phyloP scores from a whole-genome alignment of 2,797 vertebrate genomes.

The Diceros bicornis region DNA sequence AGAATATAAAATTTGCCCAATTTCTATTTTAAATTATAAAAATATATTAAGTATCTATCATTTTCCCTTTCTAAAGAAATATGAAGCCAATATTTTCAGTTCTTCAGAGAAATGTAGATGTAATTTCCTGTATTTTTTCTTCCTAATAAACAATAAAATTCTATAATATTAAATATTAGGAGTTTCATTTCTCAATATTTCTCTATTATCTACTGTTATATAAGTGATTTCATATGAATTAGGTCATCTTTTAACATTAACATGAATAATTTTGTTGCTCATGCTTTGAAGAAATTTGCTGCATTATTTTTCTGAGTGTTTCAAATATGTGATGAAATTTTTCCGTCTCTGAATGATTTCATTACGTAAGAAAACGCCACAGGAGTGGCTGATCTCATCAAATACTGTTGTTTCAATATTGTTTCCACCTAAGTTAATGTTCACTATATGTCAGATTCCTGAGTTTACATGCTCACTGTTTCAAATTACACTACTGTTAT shows the following conservation, averaged over 20 bases:
- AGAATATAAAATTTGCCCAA: neutral
- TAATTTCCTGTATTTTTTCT: neutral
- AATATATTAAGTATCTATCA: neutral
- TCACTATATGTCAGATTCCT: neutral
- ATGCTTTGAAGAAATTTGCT: neutral
- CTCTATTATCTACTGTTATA: neutral
- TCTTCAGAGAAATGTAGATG: neutral
- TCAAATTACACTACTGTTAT: neutral
- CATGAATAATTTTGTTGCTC: neutral
- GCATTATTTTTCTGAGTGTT: conserved; percentile 5
- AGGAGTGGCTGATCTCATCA: neutral
- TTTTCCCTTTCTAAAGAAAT: neutral
- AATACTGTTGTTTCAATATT: neutral
- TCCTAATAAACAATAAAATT: neutral
- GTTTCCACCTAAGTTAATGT: neutral
- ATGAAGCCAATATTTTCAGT: neutral
- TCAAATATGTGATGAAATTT: neutral
- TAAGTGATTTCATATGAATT: neutral
- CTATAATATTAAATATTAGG: neutral
- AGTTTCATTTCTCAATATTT: neutral
- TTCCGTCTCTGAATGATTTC: neutral
- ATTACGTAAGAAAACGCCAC: neutral
- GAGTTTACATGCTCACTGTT: neutral
- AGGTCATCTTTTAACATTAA: neutral
- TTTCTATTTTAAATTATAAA: neutral